A percentile compares a stretch with the other conserved stretches of the same genome.
Conservation (phyloP, 2,113 vertebrate genomes). For the Sciurus niger region DNA sequence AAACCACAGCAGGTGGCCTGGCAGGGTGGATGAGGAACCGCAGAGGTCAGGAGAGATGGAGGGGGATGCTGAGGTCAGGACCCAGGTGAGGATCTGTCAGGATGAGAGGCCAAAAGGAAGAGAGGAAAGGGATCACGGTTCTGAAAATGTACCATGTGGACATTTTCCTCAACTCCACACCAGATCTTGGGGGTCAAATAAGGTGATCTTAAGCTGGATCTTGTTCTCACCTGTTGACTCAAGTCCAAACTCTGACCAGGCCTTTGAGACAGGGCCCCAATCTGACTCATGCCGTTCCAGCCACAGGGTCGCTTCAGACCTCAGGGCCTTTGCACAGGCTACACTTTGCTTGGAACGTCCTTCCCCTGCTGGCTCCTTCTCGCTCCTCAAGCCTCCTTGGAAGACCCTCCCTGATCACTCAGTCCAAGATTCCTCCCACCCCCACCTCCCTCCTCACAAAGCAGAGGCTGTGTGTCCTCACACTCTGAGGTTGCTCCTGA, state of each 20-base stretch:
- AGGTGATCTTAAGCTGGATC: neutral
- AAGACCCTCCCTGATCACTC: neutral
- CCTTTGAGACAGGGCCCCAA: neutral
- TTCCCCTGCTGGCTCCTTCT: neutral
- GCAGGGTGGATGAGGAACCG: no score
- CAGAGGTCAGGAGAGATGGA: no score
- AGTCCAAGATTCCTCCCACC: neutral
- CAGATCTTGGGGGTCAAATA: rapidly evolving
- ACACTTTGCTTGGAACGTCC: no score
- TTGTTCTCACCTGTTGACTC: neutral
- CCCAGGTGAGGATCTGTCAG: rapidly evolving
- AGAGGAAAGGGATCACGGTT: neutral
- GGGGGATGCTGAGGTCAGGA: rapidly evolving
- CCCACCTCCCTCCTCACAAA: no score
- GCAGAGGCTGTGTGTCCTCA: neutral
- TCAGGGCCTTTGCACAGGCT: conserved; percentile 54
- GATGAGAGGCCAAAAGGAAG: neutral
- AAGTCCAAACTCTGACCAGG: neutral
- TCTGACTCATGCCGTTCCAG: neutral
- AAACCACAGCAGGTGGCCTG: no score
- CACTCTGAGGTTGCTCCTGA: neutral
- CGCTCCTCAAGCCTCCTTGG: no score
- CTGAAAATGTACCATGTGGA: rapidly evolving
- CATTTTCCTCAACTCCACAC: no score
- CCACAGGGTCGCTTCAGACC: neutral